phyloP scores from a whole-genome alignment of 2,797 vertebrate species.

The Choloepus didactylus region DNA sequence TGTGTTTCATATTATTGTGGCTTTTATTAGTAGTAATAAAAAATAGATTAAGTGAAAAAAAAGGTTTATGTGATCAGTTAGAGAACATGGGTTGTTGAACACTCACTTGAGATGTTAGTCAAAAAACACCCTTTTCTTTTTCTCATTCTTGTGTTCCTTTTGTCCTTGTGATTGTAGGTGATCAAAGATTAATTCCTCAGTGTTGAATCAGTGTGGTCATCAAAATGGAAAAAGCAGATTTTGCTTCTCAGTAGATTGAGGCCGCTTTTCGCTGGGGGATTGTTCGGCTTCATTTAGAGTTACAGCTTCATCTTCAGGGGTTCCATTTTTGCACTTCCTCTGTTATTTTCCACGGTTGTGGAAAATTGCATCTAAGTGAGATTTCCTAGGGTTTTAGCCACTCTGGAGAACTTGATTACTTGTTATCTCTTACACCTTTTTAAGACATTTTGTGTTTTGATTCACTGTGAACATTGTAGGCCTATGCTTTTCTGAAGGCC shows the following conservation, averaged over 20 bases:
- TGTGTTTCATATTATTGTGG: not conserved
- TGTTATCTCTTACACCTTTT: constrained; percentile 40
- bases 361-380: not conserved
- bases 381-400: not conserved
- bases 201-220: not conserved
- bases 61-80: not conserved
- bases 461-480: not conserved
- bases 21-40: constrained; percentile 12
- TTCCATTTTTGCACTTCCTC: not conserved
- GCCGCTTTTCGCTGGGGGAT: not conserved
- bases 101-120: not conserved
- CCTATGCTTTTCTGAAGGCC: not conserved
- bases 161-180: not conserved
- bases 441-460: not conserved
- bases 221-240: not conserved
- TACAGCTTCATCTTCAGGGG: not conserved
- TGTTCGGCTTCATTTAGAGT: not conserved
- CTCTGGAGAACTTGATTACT: not conserved
- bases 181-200: constrained; percentile 68
- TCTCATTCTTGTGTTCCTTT: constrained; percentile 26
- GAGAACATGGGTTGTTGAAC: not conserved
- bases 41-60: not conserved
- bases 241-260: not conserved
- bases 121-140: constrained; percentile 27
- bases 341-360: not conserved